Conservation (phyloP, 2,113 vertebrate genomes). For the Chaetops frenatus region DNA sequence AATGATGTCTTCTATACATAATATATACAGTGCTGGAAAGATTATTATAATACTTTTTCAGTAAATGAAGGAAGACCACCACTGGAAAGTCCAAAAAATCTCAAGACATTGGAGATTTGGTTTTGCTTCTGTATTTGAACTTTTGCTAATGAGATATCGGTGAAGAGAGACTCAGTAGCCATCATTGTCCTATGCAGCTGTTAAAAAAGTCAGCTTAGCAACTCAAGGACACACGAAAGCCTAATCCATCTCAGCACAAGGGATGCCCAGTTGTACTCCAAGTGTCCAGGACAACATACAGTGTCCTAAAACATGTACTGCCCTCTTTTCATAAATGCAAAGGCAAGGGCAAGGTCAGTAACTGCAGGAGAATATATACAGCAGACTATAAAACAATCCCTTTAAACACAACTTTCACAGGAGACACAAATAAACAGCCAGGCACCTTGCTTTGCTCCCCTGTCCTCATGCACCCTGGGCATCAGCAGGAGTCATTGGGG, state of each 20-base stretch:
- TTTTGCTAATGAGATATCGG: background rate
- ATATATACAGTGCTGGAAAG: conserved; percentile 63
- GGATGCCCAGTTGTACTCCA: background rate
- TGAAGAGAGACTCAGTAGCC: background rate
- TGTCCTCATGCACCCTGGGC: background rate
- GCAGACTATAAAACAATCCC: conserved; percentile 17
- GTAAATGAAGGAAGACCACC: conserved; percentile 35
- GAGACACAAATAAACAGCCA: conserved; percentile 29
- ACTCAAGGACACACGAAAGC: background rate
- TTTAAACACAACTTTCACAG: background rate
- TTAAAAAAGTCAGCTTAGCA: background rate
- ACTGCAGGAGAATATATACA: conserved; percentile 43
- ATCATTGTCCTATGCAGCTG: background rate
- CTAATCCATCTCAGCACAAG: background rate
- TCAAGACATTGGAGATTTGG: conserved; percentile 33
- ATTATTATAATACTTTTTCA: conserved; percentile 42
- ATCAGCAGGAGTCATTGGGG: background rate
- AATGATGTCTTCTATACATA: conserved; percentile 68
- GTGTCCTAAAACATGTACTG: background rate
- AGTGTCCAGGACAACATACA: background rate
- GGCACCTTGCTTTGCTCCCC: background rate
- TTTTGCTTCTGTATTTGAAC: conserved; percentile 35
- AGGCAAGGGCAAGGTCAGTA: conserved; percentile 22
- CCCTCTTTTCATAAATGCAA: conserved; percentile 48
- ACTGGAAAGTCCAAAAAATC: conserved; percentile 31